Evolutionary conservation across 1,140 invertebrate genomes (phyloP).

Genomic region (Drosophila teissieri): DNA sequence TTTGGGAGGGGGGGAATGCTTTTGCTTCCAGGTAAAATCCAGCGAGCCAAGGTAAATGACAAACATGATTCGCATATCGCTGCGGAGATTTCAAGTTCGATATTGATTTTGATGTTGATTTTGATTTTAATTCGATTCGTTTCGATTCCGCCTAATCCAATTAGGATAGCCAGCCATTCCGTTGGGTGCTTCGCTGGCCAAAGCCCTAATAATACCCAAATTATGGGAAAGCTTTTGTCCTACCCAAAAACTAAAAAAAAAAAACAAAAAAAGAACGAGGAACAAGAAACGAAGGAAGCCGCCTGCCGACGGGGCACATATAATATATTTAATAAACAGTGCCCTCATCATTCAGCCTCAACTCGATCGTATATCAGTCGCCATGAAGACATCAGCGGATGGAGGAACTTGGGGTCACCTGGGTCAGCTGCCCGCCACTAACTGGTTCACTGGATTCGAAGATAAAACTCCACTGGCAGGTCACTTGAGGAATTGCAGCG

Average conservation of each 20-base stretch:
- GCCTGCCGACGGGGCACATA: conserved; percentile 39
- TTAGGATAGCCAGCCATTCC: conserved; percentile 60
- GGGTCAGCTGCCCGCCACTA: conserved; percentile 57
- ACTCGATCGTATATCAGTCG: conserved; percentile 51
- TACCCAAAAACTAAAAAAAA: background rate
- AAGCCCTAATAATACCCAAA: conserved; percentile 61
- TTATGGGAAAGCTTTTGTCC: conserved; percentile 72
- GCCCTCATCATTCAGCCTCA: conserved; percentile 62
- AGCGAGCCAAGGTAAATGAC: conserved; percentile 39
- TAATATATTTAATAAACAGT: conserved; percentile 76
- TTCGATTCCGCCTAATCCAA: conserved; percentile 77
- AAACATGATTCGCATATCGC: conserved; percentile 69
- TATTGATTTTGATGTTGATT: conserved; percentile 68
- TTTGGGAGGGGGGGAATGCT: conserved; percentile 44
- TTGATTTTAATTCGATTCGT: conserved; percentile 46
- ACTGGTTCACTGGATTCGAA: conserved; percentile 46
- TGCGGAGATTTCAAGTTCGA: conserved; percentile 24
- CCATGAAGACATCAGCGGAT: conserved; percentile 70
- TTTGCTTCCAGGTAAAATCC: conserved; percentile 70
- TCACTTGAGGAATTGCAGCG: conserved; percentile 79
- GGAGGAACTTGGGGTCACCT: conserved; percentile 47
- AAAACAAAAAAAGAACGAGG: background rate
- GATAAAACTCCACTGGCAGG: conserved; percentile 57
- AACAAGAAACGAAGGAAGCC: conserved; percentile 10
- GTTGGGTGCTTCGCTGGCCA: conserved; percentile 30